Base-by-base conservation (phyloP, 2,888 invertebrate genomes). In the Calameuta filiformis region DNA sequence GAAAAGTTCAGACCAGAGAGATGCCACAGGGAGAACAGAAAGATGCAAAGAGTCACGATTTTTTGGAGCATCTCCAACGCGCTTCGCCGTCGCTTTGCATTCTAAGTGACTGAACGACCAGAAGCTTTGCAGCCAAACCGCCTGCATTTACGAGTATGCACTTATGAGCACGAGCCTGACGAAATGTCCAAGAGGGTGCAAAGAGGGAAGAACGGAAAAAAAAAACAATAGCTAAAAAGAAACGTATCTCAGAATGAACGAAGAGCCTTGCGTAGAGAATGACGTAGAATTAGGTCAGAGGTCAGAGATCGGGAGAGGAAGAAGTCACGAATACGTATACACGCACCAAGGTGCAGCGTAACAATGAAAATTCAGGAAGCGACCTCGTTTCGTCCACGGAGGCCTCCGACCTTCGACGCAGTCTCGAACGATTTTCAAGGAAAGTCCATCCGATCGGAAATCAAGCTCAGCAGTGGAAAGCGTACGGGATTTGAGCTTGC, bases 51-150 rank as follows among this genome's bases (percentile, higher is more conserved):
- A 31, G 71, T 34, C 31, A 71, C 12, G 33, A 56, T 56, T 71
- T 71, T 71, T 71, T 71, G 71, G 71, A 71, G 33, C 31, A 71
- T 31, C 71, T 71, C 71, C 71, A 71, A 31, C 9, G 71, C 71
- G 71, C 6, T 12, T 12, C 12, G 71, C 12, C 71, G 31, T 71
- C 31, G 71, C 71, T 31, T 30, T 34, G 71, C 31, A 34, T 71
- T 30, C 71, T 9, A 56, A 56, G 56, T 56, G 56, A 23, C 56
- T 56, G 23, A 23, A 56, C 56, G 56, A 23, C 56, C 56, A 56
- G 56, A 23, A 56, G 56, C 56, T 56, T 56, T 56, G 6, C 56
- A 56, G 23, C 56, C 23, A 56, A 56, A 56, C 56, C 23, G 56
- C 23, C 56, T 71, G 71, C 71, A 71, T 56, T 56, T 56, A 56